A percentile compares a stretch with the other conserved stretches of the same genome.
Evolutionary conservation across 2,113 vertebrate genomes (phyloP).

Genomic region (Steatornis caripensis): DNA sequence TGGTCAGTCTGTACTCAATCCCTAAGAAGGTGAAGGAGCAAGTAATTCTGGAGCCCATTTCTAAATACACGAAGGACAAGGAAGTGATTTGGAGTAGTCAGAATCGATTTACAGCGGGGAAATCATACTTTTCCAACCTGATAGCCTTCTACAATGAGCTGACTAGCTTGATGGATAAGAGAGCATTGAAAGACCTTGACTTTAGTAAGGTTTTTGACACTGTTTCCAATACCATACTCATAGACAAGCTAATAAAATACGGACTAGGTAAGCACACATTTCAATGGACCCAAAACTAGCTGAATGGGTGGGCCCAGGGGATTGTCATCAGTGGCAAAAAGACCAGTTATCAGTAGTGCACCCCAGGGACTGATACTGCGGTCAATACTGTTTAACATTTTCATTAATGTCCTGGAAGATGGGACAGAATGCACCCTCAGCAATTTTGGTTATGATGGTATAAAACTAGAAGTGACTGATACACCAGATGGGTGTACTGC

Average conservation of each 20-base stretch:
- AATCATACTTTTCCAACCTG: not conserved
- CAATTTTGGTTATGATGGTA: not conserved
- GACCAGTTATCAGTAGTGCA: not conserved
- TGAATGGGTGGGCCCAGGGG: not conserved
- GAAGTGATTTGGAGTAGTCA: not conserved
- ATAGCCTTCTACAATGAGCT: not conserved
- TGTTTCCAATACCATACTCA: not conserved
- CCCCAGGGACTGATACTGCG: not conserved
- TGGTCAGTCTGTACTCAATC: not conserved
- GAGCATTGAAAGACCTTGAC: not conserved
- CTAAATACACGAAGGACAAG: not conserved
- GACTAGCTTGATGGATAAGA: not conserved
- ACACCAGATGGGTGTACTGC: not conserved
- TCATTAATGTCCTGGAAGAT: not conserved
- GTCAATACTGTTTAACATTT: not conserved
- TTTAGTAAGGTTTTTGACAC: not conserved
- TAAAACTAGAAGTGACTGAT: not conserved
- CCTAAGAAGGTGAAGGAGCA: not conserved
- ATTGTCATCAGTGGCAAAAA: not conserved
- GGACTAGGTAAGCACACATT: not conserved
- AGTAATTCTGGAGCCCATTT: not conserved
- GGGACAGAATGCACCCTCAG: not conserved
- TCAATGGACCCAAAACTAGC: not conserved
- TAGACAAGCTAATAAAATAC: not conserved
- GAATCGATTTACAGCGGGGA: not conserved